Evolutionary conservation across 1,140 invertebrate genomes (phyloP).

Genomic region (Melitaea cinxia): DNA sequence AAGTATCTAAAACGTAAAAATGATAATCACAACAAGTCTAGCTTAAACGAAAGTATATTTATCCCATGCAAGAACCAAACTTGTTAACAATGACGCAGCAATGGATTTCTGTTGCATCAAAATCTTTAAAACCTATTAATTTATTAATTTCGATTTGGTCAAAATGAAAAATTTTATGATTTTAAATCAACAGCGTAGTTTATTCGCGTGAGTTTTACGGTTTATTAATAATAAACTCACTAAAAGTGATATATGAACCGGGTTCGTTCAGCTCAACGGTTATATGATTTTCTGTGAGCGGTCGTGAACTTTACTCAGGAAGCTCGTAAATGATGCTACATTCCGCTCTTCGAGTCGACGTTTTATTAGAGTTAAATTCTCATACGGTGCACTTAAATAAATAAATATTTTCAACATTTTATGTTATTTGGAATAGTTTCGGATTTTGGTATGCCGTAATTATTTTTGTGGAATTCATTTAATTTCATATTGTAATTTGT

Average conservation of each 20-base stretch:
- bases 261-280: slow-evolving; percentile 15
- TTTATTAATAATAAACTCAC: slow-evolving; percentile 21
- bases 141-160: background rate
- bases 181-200: background rate
- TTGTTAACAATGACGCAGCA: too few species aligned
- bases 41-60: too few species aligned
- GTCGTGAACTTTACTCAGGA: slow-evolving; percentile 32
- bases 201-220: background rate
- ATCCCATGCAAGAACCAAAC: too few species aligned
- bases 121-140: too few species aligned
- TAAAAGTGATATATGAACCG: slow-evolving; percentile 17
- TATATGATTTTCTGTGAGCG: slow-evolving; percentile 21
- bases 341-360: slow-evolving; percentile 14
- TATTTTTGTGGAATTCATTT: background rate
- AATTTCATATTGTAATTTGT: too few species aligned
- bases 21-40: too few species aligned
- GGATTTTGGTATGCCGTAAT: background rate
- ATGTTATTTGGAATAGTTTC: background rate
- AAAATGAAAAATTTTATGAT: background rate
- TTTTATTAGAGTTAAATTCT: slow-evolving; percentile 33
- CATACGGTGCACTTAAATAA: slow-evolving; percentile 11
- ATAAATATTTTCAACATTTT: slow-evolving; percentile 4
- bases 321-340: slow-evolving; percentile 26
- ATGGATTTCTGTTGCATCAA: too few species aligned
- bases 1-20: too few species aligned